Evolutionary conservation across 2,888 invertebrate genomes (phyloP).

Genomic region (Conops quadrifasciatus): DNA sequence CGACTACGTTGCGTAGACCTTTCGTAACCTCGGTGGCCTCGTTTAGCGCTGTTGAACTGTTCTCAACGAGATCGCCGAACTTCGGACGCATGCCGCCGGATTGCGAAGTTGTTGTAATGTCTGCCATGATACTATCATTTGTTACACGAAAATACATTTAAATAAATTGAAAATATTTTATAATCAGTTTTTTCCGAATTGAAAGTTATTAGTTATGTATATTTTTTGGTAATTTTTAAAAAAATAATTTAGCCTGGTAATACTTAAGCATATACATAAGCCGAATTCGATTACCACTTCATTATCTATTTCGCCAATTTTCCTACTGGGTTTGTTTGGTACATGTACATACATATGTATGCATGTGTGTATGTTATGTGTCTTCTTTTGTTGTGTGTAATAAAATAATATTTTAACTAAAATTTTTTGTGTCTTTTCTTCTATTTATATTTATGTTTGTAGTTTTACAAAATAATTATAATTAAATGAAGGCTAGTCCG

Average conservation of each 20-base stretch:
- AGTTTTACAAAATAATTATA: too few relatives aligned
- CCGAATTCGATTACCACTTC: too few relatives aligned
- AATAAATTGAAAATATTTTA: too few relatives aligned
- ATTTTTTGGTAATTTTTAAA: background rate
- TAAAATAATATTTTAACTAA: too few relatives aligned
- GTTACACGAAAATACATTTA: background rate
- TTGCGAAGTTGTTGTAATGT: constrained; percentile 50
- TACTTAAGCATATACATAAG: background rate
- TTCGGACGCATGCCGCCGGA: constrained; percentile 75
- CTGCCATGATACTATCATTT: constrained; percentile 50
- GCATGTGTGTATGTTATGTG: background rate
- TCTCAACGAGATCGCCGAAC: constrained; percentile 78
- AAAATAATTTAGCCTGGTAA: background rate
- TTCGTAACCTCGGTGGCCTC: constrained; percentile 67
- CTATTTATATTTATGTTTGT: too few relatives aligned
- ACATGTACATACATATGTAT: background rate
- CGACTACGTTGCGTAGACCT: constrained; percentile 79
- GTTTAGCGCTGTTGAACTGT: constrained; percentile 73
- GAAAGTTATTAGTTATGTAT: too few relatives aligned
- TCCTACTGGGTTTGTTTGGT: too few relatives aligned
- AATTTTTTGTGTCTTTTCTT: too few relatives aligned
- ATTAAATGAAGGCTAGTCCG: too few relatives aligned
- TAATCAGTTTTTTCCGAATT: background rate
- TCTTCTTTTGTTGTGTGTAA: too few relatives aligned
- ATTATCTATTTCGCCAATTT: too few relatives aligned